A percentile compares a stretch with the other conserved stretches of the same genome.
Evolutionary conservation across 2,113 vertebrate species (phyloP).

Genomic region (Lichenostomus cassidix): DNA sequence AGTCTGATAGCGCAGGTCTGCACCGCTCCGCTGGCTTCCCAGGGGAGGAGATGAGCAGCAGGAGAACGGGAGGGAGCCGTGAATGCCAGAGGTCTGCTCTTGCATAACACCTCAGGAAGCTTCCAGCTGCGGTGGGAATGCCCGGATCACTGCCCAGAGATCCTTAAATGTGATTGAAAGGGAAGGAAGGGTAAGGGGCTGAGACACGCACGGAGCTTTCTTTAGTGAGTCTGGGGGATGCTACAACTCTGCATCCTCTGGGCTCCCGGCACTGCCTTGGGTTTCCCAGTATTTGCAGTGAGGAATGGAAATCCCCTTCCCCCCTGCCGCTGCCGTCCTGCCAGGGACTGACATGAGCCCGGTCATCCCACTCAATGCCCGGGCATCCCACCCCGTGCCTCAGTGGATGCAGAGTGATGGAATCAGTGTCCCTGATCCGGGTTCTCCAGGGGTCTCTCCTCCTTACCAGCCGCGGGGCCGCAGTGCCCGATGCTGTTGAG

Average conservation of each 20-base stretch:
- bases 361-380: neutral
- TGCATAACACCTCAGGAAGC: neutral
- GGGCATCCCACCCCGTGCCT: neutral
- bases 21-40: neutral
- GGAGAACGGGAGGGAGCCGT: neutral
- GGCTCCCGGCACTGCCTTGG: neutral
- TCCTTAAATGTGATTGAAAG: neutral
- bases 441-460: neutral
- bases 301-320: neutral
- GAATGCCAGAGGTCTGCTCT: neutral
- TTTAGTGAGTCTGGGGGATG: neutral
- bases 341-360: neutral
- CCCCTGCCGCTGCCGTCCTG: neutral
- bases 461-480: neutral
- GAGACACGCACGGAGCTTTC: accelerated
- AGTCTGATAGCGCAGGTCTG: neutral
- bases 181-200: neutral
- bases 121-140: neutral
- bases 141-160: neutral
- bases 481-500: neutral
- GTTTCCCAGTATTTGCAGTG: neutral
- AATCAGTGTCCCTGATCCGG: neutral
- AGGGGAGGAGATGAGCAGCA: neutral
- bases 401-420: neutral
- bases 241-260: accelerated